phyloP scores from a whole-genome alignment of 2,113 vertebrate species.

The Dicrurus megarhynchus region DNA sequence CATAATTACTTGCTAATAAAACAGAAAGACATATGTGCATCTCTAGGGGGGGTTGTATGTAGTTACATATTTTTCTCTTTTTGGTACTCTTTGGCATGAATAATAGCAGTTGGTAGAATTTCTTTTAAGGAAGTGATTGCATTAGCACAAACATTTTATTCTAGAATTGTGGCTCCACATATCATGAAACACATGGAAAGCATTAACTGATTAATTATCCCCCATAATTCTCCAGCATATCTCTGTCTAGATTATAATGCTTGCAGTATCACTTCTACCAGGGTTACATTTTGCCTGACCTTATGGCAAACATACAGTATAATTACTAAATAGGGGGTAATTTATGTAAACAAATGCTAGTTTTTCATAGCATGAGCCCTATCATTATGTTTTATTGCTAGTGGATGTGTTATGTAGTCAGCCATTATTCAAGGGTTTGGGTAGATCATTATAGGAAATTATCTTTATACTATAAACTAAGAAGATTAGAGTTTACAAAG shows the following conservation, averaged over 20 bases:
- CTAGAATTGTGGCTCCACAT: not conserved
- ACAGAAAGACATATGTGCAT: not conserved
- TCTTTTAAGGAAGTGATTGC: slow-evolving; percentile 24
- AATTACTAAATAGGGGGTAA: slow-evolving; percentile 63
- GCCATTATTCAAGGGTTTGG: not conserved
- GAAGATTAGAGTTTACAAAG: not conserved
- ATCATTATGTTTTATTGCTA: not conserved
- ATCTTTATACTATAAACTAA: not conserved
- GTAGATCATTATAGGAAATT: not conserved
- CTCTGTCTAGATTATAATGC: slow-evolving; percentile 22
- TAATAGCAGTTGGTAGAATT: slow-evolving; percentile 13
- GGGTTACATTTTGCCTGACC: slow-evolving; percentile 51
- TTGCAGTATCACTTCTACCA: not conserved
- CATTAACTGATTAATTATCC: slow-evolving; percentile 37
- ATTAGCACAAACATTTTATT: not conserved
- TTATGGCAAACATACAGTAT: slow-evolving; percentile 41
- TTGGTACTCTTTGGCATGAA: not conserved
- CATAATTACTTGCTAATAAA: not conserved
- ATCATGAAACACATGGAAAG: not conserved
- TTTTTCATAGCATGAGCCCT: not conserved
- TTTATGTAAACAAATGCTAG: slow-evolving; percentile 62
- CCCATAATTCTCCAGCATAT: slow-evolving; percentile 4
- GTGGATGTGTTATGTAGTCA: not conserved
- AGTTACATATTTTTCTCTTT: not conserved
- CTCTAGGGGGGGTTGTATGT: not conserved